A percentile compares a stretch with the other conserved stretches of the same genome.
Evolutionary conservation across 2,113 vertebrate species (phyloP).

Genomic region (Megalops atlanticus): DNA sequence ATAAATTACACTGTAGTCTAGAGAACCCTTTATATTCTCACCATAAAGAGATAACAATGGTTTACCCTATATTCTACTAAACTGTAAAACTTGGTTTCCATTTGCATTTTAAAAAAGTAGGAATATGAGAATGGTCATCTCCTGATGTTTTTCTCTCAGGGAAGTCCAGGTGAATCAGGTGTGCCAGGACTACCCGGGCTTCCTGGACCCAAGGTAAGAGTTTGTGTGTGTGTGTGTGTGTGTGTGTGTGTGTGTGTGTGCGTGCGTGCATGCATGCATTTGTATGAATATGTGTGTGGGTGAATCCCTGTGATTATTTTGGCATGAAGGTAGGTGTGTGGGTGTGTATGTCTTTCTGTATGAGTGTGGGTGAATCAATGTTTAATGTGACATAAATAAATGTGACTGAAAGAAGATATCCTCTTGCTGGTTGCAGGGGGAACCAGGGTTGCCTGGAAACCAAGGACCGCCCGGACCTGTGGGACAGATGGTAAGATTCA

Average conservation of each 20-base stretch:
- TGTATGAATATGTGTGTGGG: conserved; percentile 2
- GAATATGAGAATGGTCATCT: too few species aligned
- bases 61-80: too few species aligned
- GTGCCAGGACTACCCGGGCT: conserved; percentile 20
- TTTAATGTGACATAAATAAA: not conserved
- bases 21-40: too few species aligned
- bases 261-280: not conserved
- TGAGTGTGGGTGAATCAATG: not conserved
- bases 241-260: conserved; percentile 1
- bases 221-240: not conserved
- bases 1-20: too few species aligned
- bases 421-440: conserved; percentile 33
- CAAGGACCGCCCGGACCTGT: conserved; percentile 36
- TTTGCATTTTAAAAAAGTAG: too few species aligned
- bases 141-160: conserved; percentile 16
- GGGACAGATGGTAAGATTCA: conserved; percentile 44
- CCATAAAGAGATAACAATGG: too few species aligned
- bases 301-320: not conserved
- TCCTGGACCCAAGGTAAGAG: conserved; percentile 18
- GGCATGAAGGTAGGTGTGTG: too few species aligned
- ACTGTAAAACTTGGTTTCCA: too few species aligned
- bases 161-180: conserved; percentile 9
- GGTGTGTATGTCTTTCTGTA: too few species aligned
- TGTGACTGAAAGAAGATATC: not conserved
- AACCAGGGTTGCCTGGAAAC: conserved; percentile 42